Percentiles rank a stretch among this genome's conserved stretches.
Conservation (phyloP, 2,888 invertebrate species). For the Caenorhabditis wallacei region DNA sequence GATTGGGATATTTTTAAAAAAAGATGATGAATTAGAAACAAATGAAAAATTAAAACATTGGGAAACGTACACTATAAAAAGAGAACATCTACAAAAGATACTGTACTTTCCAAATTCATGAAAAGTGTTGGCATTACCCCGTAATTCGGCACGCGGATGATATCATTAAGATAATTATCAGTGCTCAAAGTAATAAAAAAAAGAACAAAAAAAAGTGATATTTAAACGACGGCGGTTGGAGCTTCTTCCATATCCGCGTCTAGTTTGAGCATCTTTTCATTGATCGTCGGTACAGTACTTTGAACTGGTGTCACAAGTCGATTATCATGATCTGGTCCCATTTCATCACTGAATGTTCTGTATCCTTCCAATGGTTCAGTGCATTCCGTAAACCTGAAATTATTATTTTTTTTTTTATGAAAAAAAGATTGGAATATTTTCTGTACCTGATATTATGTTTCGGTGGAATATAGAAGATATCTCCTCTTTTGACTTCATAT, state of each 20-base stretch:
- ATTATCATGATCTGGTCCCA: conserved; percentile 79
- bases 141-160: conserved; percentile 62
- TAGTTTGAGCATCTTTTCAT: conserved; percentile 56
- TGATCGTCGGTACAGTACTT: conserved; percentile 22
- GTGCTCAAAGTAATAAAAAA: conserved; percentile 30
- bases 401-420: too few relatives aligned
- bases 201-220: neutral
- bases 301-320: conserved; percentile 37
- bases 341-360: conserved; percentile 81
- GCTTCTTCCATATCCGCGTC: conserved; percentile 59
- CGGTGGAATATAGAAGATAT: conserved; percentile 80
- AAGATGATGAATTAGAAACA: neutral
- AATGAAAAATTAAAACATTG: conserved; percentile 8
- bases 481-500: conserved; percentile 73
- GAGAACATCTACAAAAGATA: conserved; percentile 31
- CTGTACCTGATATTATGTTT: conserved; percentile 67
- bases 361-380: conserved; percentile 75
- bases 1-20: neutral
- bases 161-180: conserved; percentile 43
- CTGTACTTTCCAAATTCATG: conserved; percentile 41
- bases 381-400: conserved; percentile 65
- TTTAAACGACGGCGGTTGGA: conserved; percentile 12
- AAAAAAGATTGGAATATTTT: neutral
- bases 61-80: conserved; percentile 22
- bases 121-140: conserved; percentile 48